Evolutionary conservation across 2,888 invertebrate species (phyloP).

Genomic region (Platynereis dumerilii): DNA sequence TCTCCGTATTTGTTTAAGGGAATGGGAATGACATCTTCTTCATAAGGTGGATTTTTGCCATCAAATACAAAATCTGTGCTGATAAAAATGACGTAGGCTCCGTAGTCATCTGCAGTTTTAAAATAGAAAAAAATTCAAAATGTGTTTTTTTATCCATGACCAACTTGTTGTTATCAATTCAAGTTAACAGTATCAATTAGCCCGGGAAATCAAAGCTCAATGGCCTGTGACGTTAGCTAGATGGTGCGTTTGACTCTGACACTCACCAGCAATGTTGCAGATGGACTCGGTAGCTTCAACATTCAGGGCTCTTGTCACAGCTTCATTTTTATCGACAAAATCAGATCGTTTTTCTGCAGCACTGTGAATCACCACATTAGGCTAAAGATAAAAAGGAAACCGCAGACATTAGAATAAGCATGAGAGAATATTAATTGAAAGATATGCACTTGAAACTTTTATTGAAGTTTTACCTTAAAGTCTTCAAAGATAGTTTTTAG

Average conservation of each 20-base stretch:
- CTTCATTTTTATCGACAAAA: conserved; percentile 63
- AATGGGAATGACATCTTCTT: conserved; percentile 58
- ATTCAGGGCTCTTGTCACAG: conserved; percentile 62
- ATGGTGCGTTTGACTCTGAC: too few species aligned
- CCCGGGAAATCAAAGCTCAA: too few species aligned
- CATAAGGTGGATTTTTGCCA: conserved; percentile 66
- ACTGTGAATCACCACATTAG: conserved; percentile 64
- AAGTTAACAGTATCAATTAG: too few species aligned
- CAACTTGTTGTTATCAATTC: too few species aligned
- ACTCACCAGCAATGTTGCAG: conserved; percentile 55
- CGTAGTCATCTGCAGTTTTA: conserved; percentile 47
- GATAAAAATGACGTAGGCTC: conserved; percentile 65
- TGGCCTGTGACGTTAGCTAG: too few species aligned
- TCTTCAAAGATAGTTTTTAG: conserved; percentile 54
- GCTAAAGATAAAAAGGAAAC: conserved; percentile 47
- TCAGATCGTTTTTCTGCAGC: conserved; percentile 67
- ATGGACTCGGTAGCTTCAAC: conserved; percentile 62
- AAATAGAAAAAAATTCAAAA: too few species aligned
- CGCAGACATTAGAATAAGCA: too few species aligned
- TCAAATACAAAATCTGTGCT: conserved; percentile 70
- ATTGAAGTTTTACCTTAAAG: conserved; percentile 53
- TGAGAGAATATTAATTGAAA: too few species aligned
- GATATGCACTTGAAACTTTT: too few species aligned
- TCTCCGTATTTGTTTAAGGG: conserved; percentile 67
- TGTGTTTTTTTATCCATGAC: too few species aligned